These are phyloP conservation scores for Coregonus clupeaformis DNA, from an alignment of 2,113 vertebrate species.

Conservation along the genomic window DNA sequence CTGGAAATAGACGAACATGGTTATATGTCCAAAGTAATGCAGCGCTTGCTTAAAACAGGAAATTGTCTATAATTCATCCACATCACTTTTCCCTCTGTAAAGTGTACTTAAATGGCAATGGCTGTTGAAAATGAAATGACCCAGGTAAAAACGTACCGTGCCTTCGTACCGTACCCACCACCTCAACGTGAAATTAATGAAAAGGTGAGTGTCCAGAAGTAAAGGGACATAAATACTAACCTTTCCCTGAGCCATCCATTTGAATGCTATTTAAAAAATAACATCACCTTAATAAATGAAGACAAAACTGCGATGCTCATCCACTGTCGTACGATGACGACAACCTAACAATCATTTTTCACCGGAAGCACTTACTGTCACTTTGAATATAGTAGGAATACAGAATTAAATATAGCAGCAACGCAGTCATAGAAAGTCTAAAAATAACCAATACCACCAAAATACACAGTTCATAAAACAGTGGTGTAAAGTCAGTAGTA, in stretches of 20 bases:
- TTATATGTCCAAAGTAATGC: constrained; percentile 26
- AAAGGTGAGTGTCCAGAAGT: constrained; percentile 53
- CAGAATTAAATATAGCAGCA: constrained; percentile 32
- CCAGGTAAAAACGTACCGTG: constrained; percentile 59
- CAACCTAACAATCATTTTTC: constrained; percentile 51
- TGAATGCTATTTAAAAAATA: constrained; percentile 46
- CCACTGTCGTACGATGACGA: constrained; percentile 52
- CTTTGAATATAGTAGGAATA: constrained; percentile 39
- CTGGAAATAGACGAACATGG: constrained; percentile 53
- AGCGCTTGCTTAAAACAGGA: constrained; percentile 34
- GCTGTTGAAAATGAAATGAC: constrained; percentile 62
- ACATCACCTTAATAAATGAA: constrained; percentile 56
- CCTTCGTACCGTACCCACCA: constrained; percentile 38
- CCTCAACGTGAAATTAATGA: constrained; percentile 63
- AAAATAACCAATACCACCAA: constrained; percentile 12
- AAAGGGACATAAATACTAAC: constrained; percentile 61
- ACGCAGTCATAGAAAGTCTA: constrained; percentile 27
- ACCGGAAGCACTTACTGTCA: constrained; percentile 43
- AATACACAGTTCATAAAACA: neutral
- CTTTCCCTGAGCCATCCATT: constrained; percentile 53
- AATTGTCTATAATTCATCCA: constrained; percentile 60
- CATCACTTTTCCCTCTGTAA: constrained; percentile 50
- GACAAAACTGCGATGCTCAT: constrained; percentile 47
- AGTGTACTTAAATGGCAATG: constrained; percentile 58
- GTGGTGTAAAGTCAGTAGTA: neutral